Conservation (phyloP, 2,113 vertebrate genomes). For the Apus apus region DNA sequence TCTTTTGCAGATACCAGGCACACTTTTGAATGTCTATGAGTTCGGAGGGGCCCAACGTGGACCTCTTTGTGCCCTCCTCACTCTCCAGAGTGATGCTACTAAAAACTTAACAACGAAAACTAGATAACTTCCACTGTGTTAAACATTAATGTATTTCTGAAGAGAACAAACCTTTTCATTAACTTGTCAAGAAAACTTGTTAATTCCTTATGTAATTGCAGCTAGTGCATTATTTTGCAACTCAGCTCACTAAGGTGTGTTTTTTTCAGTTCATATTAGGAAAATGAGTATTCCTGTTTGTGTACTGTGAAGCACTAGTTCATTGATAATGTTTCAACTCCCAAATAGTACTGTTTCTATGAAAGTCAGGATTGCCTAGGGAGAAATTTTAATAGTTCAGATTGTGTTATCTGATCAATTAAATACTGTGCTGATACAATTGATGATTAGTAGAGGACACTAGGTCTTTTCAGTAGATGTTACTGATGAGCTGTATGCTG, state of each 20-base stretch:
- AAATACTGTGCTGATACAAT: neutral
- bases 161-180: neutral
- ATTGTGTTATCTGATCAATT: neutral
- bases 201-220: neutral
- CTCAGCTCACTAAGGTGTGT: neutral
- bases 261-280: neutral
- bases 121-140: neutral
- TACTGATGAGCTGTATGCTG: neutral
- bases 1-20: neutral
- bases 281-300: neutral
- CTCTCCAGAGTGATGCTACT: neutral
- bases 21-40: neutral
- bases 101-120: neutral
- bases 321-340: neutral
- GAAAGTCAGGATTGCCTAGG: neutral
- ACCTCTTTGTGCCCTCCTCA: neutral
- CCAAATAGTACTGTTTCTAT: neutral
- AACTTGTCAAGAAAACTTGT: neutral
- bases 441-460: neutral
- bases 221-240: neutral
- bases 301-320: neutral
- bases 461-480: neutral
- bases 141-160: neutral
- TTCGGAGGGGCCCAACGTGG: neutral
- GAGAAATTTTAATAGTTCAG: neutral